Base-by-base conservation (phyloP, 1,140 invertebrate species). In the Ips nitidus region DNA sequence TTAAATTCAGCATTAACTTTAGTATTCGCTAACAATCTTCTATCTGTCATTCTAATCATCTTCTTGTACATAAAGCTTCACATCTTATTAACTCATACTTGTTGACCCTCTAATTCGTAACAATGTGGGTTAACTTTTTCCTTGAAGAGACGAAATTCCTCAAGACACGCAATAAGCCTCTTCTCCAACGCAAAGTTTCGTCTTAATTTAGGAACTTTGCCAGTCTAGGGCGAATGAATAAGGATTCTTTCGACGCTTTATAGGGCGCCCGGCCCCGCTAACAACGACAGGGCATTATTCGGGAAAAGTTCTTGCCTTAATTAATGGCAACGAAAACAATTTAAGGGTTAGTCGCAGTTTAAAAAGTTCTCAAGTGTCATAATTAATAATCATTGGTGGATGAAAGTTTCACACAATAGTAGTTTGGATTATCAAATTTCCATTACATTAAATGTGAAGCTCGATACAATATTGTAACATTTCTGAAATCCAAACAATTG, bases 221-320 rank as follows among this genome's bases (percentile, higher is more conserved):
- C 50, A 55, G 53, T 64, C 39, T 42, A 8, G 40, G 39, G 62
- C 4, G 62, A 64, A 64, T 53, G 62, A 64, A 64, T 64, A 41
- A 41, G 52, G 42, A 64, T 55, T 64, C 62, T 64, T 64, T 64
- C 62, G 40, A 36, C 52, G 50, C 60, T 63, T 63, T 63, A 63
- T 5, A 63, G 60, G 4, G 4, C 22, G 36, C 4, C 52, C 22
- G n/a, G 47, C 40, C 45, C 50, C 50, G 42, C 22, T 64, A 53
- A 64, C 50, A 64, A 64, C 50, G 50, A 55, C 38, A 8, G 52
- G 50, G 40, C n/a, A 64, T 64, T 64, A 64, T 55, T 64, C 50
- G 6, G 38, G 39, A 55, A 45, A 64, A 41, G n/a, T 64, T 37
- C 40, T 41, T 41, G 50, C 52, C 22, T 64, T 64, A 64, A 64